Conservation (phyloP, 2,888 invertebrate species). For the Protula sp. region DNA sequence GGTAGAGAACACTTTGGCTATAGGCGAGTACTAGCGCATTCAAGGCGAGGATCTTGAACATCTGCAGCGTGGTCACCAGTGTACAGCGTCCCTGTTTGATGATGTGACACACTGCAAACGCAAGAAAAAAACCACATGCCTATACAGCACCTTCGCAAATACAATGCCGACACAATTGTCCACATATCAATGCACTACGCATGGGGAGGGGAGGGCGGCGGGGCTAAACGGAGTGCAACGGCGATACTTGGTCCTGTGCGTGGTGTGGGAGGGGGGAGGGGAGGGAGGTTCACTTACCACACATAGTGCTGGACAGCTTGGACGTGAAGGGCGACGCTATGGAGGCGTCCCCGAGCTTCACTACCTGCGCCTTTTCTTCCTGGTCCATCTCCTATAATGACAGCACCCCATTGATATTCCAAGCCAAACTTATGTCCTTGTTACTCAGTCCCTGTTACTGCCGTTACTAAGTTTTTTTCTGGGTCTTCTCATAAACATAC, state of each 20-base stretch:
- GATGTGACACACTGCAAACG: conserved; percentile 72
- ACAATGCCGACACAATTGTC: not conserved
- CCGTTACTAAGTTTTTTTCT: no score
- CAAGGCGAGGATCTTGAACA: conserved; percentile 98
- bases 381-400: conserved; percentile 43
- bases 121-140: not conserved
- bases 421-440: no score
- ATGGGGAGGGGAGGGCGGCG: no score
- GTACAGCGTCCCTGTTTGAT: conserved; percentile 99
- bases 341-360: conserved; percentile 95
- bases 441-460: no score
- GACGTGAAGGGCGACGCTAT: conserved; percentile 99
- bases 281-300: conserved; percentile 35
- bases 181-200: no score
- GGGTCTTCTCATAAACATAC: no score
- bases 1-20: conserved; percentile 94
- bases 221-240: no score
- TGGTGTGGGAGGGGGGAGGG: not conserved
- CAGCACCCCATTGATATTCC: no score
- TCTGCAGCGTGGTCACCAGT: conserved; percentile 95
- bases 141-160: not conserved
- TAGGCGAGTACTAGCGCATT: conserved; percentile 97
- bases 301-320: conserved; percentile 73
- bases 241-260: no score
- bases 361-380: conserved; percentile 74